phyloP scores from a whole-genome alignment of 2,113 vertebrate genomes.

The Australoheros scitulus region DNA sequence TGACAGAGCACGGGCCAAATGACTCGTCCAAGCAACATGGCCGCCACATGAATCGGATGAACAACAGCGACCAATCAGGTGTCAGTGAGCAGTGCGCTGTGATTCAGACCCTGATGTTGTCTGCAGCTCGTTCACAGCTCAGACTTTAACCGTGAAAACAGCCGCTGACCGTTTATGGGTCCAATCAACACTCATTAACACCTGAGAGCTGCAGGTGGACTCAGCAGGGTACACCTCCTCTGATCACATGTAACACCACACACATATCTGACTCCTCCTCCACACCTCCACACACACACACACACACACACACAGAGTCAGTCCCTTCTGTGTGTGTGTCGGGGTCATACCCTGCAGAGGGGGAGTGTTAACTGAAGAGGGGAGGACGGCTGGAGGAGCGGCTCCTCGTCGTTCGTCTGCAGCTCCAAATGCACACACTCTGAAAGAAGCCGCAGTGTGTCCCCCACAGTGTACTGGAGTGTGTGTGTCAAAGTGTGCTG shows the following conservation, averaged over 20 bases:
- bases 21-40: too few relatives aligned
- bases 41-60: too few relatives aligned
- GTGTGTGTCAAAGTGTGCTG: not conserved
- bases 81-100: too few relatives aligned
- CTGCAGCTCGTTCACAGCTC: not conserved
- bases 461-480: not conserved
- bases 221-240: not conserved
- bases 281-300: not conserved
- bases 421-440: conserved; percentile 17
- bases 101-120: too few relatives aligned
- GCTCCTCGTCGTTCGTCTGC: not conserved
- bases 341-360: conserved; percentile 14
- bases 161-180: not conserved
- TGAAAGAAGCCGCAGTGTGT: not conserved
- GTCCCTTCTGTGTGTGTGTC: not conserved
- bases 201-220: not conserved
- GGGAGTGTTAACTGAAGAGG: conserved; percentile 17
- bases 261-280: not conserved
- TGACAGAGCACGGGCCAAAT: too few relatives aligned
- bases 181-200: conserved; percentile 21
- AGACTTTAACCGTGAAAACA: not conserved
- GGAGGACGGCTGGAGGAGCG: not conserved
- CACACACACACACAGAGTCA: not conserved
- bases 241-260: not conserved
- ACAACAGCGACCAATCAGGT: too few relatives aligned